Evolutionary conservation across 2,113 vertebrate genomes (phyloP).

Genomic region (Phalacrocorax carbo): DNA sequence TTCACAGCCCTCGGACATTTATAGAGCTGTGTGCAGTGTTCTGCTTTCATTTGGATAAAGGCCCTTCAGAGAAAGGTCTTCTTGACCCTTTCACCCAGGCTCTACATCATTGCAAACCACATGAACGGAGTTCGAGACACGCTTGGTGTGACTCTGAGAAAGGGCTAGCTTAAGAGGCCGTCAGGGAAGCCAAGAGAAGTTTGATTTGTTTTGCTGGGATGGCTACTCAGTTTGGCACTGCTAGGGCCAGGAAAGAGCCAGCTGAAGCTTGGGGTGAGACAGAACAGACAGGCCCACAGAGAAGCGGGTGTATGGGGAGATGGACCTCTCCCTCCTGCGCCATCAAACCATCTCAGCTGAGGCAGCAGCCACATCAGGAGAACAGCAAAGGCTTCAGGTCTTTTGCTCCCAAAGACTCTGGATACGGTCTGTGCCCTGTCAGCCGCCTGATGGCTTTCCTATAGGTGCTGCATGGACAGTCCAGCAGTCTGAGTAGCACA

Average conservation of each 20-base stretch:
- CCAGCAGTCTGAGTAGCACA: not conserved
- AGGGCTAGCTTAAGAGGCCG: fast-evolving
- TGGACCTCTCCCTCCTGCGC: not conserved
- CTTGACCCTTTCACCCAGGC: not conserved
- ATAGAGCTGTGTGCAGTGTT: not conserved
- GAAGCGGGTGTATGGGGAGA: not conserved
- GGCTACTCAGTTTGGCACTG: not conserved
- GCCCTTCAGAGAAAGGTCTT: not conserved
- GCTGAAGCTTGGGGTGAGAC: not conserved
- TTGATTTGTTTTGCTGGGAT: not conserved
- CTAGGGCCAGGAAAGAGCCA: not conserved
- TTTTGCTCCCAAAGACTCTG: not conserved
- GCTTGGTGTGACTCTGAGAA: not conserved
- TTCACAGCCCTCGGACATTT: not conserved
- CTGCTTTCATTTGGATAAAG: not conserved
- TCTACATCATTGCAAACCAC: not conserved
- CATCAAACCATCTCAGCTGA: not conserved
- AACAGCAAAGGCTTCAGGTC: not conserved
- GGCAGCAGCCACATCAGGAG: not conserved
- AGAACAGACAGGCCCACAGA: not conserved
- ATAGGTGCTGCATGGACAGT: not conserved
- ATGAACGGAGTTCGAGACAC: not conserved
- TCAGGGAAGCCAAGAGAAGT: not conserved
- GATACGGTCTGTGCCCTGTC: not conserved
- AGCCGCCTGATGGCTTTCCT: not conserved